phyloP scores from a whole-genome alignment of 1,140 invertebrate species.

The Monomorium pharaonis region DNA sequence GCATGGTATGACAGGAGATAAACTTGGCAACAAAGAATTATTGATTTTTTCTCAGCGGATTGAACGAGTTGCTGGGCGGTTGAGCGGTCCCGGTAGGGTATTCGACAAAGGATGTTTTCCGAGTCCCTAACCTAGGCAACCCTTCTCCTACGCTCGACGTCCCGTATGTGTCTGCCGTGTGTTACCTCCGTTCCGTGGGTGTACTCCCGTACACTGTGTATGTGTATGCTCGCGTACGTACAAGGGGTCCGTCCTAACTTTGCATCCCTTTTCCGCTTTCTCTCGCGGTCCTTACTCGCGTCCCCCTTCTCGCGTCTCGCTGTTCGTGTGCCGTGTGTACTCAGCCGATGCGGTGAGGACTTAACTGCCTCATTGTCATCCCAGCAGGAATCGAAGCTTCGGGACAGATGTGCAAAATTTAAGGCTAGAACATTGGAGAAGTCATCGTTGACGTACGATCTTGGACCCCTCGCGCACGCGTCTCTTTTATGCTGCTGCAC shows the following conservation, averaged over 20 bases:
- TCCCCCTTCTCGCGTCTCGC: conserved; percentile 55
- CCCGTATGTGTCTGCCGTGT: conserved; percentile 61
- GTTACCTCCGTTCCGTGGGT: conserved; percentile 59
- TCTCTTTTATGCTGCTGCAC: not conserved
- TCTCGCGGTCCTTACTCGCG: conserved; percentile 65
- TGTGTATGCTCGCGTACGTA: conserved; percentile 60
- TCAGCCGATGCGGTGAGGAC: conserved; percentile 81
- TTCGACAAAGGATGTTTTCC: conserved; percentile 85
- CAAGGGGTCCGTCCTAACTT: conserved; percentile 65
- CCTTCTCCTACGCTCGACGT: conserved; percentile 79
- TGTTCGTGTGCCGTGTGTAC: conserved; percentile 77
- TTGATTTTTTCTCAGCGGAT: conserved; percentile 83
- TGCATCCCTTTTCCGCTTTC: conserved; percentile 64
- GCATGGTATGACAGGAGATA: conserved; percentile 81
- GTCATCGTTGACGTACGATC: conserved; percentile 45
- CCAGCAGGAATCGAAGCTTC: conserved; percentile 76
- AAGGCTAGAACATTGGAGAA: conserved; percentile 74
- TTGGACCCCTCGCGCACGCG: not conserved
- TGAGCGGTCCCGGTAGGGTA: conserved; percentile 83
- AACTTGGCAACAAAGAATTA: conserved; percentile 85
- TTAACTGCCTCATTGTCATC: conserved; percentile 83
- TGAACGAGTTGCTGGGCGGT: conserved; percentile 83
- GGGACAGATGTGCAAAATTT: conserved; percentile 83
- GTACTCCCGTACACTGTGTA: conserved; percentile 34
- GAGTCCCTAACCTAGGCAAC: conserved; percentile 84